Percentiles rank a stretch among this genome's conserved stretches.
Conservation (phyloP, 2,113 vertebrate species). For the Xiphophorus hellerii region DNA sequence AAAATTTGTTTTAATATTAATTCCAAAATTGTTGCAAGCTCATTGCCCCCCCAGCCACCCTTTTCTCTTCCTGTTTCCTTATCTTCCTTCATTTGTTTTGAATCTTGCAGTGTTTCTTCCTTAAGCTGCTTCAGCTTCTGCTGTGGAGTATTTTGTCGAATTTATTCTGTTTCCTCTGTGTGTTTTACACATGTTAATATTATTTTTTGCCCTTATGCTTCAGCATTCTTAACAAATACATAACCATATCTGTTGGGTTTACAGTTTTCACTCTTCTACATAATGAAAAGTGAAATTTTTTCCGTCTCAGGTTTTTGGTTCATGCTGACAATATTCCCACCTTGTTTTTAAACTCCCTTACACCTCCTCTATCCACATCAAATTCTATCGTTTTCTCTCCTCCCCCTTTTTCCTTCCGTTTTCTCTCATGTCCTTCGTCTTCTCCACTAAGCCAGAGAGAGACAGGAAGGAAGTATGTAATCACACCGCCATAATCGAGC, state of each 20-base stretch:
- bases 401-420: constrained; percentile 41
- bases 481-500: constrained; percentile 69
- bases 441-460: constrained; percentile 38
- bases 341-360: constrained; percentile 4
- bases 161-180: background rate
- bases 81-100: constrained; percentile 1
- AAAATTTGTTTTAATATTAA: constrained; percentile 18
- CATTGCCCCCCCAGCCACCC: background rate
- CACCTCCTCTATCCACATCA: background rate
- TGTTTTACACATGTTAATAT: constrained; percentile 4
- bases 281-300: background rate
- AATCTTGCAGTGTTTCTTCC: background rate
- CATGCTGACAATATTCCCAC: background rate
- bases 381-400: constrained; percentile 16
- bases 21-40: background rate
- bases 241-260: background rate
- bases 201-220: background rate
- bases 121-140: background rate
- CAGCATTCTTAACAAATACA: background rate
- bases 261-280: background rate
- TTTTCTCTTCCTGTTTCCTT: constrained; percentile 12
- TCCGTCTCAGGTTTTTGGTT: background rate
- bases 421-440: constrained; percentile 16
- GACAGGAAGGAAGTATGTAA: constrained; percentile 70
- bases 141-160: background rate